Evolutionary conservation across 2,888 invertebrate genomes (phyloP), one percentile per base, ranked within the genome.

Genomic region (Hemistola chrysoprasaria): DNA sequence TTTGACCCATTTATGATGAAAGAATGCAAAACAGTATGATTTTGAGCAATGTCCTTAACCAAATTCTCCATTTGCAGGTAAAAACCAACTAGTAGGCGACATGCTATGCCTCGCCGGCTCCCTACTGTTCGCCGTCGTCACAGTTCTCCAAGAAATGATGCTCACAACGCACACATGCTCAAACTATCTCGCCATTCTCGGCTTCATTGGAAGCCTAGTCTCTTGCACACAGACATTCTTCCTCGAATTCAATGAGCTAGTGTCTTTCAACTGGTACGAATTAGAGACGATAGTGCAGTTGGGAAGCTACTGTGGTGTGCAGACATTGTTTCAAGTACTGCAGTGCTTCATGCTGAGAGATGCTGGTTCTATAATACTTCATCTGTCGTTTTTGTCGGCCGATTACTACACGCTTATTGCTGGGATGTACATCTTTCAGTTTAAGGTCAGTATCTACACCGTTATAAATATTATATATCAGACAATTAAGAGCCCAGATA

Each of bases 351-450:
- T 95, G 79, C 82, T 96, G 48, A 90, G 92, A 61, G 91, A 93
- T 61, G 94, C 95, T 6, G 95, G 95, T 6, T 94, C 96, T n/a
- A 93, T 96, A 29, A 92, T 95, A 56, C 88, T 95, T 70, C 97
- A 96, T 77, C 81, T 97, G 53, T 94, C 95, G 6, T 91, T 96
- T 43, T 82, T 97, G 39, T 95, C 96, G 0, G 92, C 96, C 1
- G 95, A 96, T 79, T 96, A 95, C 76, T 97, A 96, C 75, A 94
- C 95, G 2, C 91, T 96, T 9, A 90, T 96, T 31, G 91, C 93
- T 57, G 96, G 96, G 53, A 93, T 96, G 78, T 91, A 93, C 61
- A 90, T 95, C 51, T 95, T 95, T 80, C 92, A 94, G 52, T 95
- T 95, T 75, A 93, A 94, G 92, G 95, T 95, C 71, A 77, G 72